Evolutionary conservation across 1,140 invertebrate species (phyloP).

Genomic region (Zaprionus vittiger): DNA sequence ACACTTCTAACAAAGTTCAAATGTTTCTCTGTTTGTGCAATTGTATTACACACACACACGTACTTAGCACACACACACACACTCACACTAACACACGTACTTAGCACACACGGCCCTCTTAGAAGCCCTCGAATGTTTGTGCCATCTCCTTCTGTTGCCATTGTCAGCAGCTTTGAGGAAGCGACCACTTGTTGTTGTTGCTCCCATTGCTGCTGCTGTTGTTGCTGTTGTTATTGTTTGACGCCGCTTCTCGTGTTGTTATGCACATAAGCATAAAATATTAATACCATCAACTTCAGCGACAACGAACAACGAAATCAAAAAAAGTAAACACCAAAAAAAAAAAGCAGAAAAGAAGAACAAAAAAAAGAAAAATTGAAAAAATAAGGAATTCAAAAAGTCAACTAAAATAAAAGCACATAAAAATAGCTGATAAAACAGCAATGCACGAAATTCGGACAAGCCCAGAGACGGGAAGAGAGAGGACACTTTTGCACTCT

Average conservation of each 20-base stretch:
- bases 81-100: background rate
- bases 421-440: slow-evolving; percentile 7
- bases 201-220: background rate
- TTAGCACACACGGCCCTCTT: background rate
- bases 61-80: background rate
- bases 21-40: slow-evolving; percentile 47
- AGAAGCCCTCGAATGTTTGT: slow-evolving; percentile 16
- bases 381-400: background rate
- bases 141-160: slow-evolving; percentile 46
- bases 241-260: slow-evolving; percentile 42
- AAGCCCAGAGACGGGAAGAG: background rate
- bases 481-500: background rate
- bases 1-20: slow-evolving; percentile 42
- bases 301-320: slow-evolving; percentile 26
- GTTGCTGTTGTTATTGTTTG: slow-evolving; percentile 31
- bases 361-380: slow-evolving; percentile 7
- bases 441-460: background rate
- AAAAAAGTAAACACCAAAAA: background rate
- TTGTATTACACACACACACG: slow-evolving; percentile 33
- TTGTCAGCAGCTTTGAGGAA: slow-evolving; percentile 35
- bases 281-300: slow-evolving; percentile 57
- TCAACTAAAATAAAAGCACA: background rate
- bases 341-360: background rate
- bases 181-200: slow-evolving; percentile 35
- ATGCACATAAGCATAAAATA: slow-evolving; percentile 75